These are phyloP conservation scores for Mormyrus proboscirostris DNA, from an alignment of 2,797 vertebrate species.

Conservation along the genomic window DNA sequence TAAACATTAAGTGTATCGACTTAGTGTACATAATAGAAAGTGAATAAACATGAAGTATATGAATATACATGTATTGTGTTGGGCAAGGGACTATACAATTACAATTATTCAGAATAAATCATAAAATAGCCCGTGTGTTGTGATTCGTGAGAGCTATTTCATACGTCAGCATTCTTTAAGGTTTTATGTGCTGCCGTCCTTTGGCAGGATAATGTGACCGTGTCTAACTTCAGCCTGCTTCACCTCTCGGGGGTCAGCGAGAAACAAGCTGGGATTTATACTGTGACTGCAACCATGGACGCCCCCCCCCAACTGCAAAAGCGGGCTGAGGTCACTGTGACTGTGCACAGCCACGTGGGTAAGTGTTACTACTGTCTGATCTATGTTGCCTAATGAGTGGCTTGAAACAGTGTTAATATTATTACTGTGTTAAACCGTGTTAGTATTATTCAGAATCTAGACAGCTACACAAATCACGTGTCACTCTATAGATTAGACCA, in stretches of 20 bases:
- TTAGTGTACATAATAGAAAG: not conserved
- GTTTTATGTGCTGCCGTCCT: not conserved
- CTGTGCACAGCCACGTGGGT: slow-evolving; percentile 31
- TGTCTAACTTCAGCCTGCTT: slow-evolving; percentile 45
- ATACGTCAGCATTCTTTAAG: not conserved
- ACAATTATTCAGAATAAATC: not conserved
- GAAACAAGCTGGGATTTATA: slow-evolving; percentile 47
- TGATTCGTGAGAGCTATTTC: not conserved
- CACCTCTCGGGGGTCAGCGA: slow-evolving; percentile 39
- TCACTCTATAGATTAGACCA: not conserved
- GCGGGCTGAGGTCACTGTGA: slow-evolving; percentile 41
- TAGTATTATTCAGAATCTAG: not conserved
- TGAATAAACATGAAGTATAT: not conserved
- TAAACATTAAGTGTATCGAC: not conserved
- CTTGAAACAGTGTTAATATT: not conserved
- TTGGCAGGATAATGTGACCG: slow-evolving; percentile 35
- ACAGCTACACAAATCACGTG: not conserved
- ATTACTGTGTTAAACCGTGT: not conserved
- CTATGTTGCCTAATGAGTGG: not conserved
- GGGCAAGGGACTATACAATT: not conserved
- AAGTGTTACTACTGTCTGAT: slow-evolving; percentile 37
- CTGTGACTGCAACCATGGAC: slow-evolving; percentile 41
- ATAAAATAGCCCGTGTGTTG: not conserved
- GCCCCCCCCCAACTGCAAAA: slow-evolving; percentile 27
- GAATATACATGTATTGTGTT: not conserved